Conservation (phyloP, 1,140 invertebrate genomes). For the Acromyrmex charruanus region DNA sequence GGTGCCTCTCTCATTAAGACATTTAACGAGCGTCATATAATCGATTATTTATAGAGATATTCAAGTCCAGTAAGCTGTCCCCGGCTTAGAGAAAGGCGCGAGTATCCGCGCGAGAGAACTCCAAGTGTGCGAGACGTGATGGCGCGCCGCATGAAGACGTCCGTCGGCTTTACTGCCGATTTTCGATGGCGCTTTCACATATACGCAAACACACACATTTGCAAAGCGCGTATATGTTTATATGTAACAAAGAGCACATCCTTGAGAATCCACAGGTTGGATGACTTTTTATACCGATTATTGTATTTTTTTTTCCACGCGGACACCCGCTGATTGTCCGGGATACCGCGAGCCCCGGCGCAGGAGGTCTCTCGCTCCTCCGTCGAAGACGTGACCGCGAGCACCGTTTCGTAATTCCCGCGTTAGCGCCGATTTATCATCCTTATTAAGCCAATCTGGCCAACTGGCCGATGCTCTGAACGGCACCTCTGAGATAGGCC, state of each 20-base stretch:
- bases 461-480: constrained; percentile 46
- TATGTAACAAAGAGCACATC: background rate
- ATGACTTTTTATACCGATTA: constrained; percentile 71
- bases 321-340: constrained; percentile 77
- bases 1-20: constrained; percentile 79
- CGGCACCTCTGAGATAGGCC: constrained; percentile 50
- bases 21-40: constrained; percentile 80
- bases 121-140: constrained; percentile 38
- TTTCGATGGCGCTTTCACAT: constrained; percentile 46
- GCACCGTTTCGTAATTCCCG: constrained; percentile 69
- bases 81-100: constrained; percentile 44
- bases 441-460: constrained; percentile 75
- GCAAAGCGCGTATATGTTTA: background rate
- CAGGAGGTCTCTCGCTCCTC: constrained; percentile 72
- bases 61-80: constrained; percentile 75
- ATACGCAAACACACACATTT: background rate
- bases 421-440: constrained; percentile 77
- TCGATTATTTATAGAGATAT: constrained; percentile 83
- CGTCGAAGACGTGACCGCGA: constrained; percentile 38
- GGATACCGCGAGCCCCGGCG: constrained; percentile 47
- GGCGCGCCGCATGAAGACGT: constrained; percentile 77
- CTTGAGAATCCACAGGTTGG: constrained; percentile 13
- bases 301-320: constrained; percentile 64
- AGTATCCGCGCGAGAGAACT: constrained; percentile 27
- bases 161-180: constrained; percentile 75